These are phyloP conservation scores for Lasioglossum malachurum DNA, from an alignment of 2,888 invertebrate species.

Conservation along the genomic window DNA sequence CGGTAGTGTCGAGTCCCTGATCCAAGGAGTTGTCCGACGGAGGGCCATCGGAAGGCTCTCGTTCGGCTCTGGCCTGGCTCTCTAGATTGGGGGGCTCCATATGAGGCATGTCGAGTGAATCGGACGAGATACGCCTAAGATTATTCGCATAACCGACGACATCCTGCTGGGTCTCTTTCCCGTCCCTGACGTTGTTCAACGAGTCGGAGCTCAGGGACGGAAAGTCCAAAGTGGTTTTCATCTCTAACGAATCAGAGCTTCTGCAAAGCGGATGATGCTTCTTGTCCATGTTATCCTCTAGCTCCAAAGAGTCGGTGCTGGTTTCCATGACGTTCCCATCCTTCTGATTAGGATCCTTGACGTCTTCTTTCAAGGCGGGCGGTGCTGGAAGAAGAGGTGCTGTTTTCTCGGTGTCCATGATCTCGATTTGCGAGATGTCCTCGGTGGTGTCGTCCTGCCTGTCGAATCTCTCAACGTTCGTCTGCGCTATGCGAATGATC, in stretches of 20 bases:
- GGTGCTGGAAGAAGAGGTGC: slow-evolving; percentile 23
- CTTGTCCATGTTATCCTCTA: slow-evolving; percentile 83
- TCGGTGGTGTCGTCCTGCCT: slow-evolving; percentile 86
- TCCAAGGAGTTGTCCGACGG: slow-evolving; percentile 67
- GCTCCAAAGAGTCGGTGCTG: slow-evolving; percentile 88
- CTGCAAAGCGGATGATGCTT: slow-evolving; percentile 86
- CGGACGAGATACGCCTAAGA: slow-evolving; percentile 82
- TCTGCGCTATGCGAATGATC: slow-evolving; percentile 89
- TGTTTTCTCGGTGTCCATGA: slow-evolving; percentile 73
- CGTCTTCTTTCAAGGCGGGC: slow-evolving; percentile 32
- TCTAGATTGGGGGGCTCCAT: slow-evolving; percentile 74
- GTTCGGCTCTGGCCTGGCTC: slow-evolving; percentile 50
- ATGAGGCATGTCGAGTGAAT: slow-evolving; percentile 81
- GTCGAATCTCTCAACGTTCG: slow-evolving; percentile 88
- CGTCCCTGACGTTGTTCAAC: slow-evolving; percentile 80
- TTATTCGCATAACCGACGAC: slow-evolving; percentile 73
- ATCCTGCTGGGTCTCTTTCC: slow-evolving; percentile 73
- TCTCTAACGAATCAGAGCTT: slow-evolving; percentile 90
- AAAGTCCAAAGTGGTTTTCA: slow-evolving; percentile 86
- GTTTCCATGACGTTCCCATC: slow-evolving; percentile 87
- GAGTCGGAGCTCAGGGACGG: slow-evolving; percentile 84
- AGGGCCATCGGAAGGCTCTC: slow-evolving; percentile 65
- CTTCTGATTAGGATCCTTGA: slow-evolving; percentile 60
- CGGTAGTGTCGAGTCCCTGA: slow-evolving; percentile 65
- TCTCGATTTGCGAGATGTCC: slow-evolving; percentile 85